Evolutionary conservation across 2,888 invertebrate genomes (phyloP), one percentile per base, ranked within the genome.

Genomic region (Ectemnius lituratus): DNA sequence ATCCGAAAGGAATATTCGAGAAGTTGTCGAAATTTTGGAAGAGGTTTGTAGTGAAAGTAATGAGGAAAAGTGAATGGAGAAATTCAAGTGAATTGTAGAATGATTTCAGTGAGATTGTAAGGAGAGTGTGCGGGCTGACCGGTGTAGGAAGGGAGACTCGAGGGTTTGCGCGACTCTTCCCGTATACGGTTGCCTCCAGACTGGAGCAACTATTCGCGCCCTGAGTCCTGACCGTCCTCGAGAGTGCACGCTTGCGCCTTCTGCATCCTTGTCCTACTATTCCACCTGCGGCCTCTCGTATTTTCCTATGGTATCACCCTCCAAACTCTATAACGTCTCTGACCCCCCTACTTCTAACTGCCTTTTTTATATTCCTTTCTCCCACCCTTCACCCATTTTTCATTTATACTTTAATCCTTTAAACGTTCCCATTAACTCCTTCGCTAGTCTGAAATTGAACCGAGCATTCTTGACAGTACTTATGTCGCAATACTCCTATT

Each of bases 161-260:
- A 6, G 13, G 56, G 37, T 37, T 28, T 61, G 56, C 4, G 18
- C 68, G 70, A 60, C 14, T 16, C 8, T 16, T 57, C 66, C 67
- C 71, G 68, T 46, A 66, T 71, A 72, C 64, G 61, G 79, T 76
- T 79, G 49, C 68, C 73, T 78, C 78, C 78, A 71, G 75, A 87
- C 85, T 88, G 82, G 27, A 56, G 64, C 80, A 79, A 81, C 84
- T 52, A 16, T 83, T 84, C 86, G 84, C 87, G 85, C 84, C 79
- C 84, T 73, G 81, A 73, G 63, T 75, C 76, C 75, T 68, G 76
- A 70, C 66, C 67, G 67, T 59, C 75, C 75, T 68, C 68, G 65
- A 65, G 16, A 49, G 65, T 6, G 27, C n/a, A 62, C 75, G 75
- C 75, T 69, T n/a, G 75, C 75, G 75, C 75, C 45, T 20, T 58